Conservation (phyloP, 2,113 vertebrate species). For the Pelusios castaneus region DNA sequence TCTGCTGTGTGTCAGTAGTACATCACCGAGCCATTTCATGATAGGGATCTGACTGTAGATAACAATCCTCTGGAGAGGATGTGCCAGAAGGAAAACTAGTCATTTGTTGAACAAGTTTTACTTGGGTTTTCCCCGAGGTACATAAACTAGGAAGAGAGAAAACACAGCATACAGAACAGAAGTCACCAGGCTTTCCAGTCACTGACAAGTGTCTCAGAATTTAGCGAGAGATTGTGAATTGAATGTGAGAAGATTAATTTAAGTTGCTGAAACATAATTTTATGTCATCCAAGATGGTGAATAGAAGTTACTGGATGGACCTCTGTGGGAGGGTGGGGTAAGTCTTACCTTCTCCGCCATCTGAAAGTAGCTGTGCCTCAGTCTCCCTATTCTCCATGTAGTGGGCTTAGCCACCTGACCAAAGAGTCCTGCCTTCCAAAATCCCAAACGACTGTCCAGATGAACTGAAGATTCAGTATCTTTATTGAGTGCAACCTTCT, state of each 20-base stretch:
- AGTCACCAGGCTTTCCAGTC: neutral
- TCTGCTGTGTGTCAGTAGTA: neutral
- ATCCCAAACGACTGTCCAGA: neutral
- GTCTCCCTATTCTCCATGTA: neutral
- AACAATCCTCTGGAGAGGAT: fast-evolving
- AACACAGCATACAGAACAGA: neutral
- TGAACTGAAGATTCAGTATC: neutral
- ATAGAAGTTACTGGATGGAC: neutral
- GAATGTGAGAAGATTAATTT: neutral
- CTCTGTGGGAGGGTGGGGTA: neutral
- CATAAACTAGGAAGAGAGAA: neutral
- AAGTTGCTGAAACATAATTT: neutral
- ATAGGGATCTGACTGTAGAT: fast-evolving
- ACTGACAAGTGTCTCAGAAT: neutral
- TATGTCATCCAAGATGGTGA: neutral
- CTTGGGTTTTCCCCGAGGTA: neutral
- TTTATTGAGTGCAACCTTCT: neutral
- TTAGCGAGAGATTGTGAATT: neutral
- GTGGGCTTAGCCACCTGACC: neutral
- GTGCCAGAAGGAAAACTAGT: fast-evolving
- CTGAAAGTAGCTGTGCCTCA: neutral
- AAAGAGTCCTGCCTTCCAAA: neutral
- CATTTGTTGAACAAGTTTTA: neutral
- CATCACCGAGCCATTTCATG: fast-evolving
- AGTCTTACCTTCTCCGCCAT: neutral